A percentile compares a stretch with the other conserved stretches of the same genome.
These are phyloP conservation scores for Coranthus polyacanthus DNA, from an alignment of 2,797 vertebrate species.

Conservation along the genomic window DNA sequence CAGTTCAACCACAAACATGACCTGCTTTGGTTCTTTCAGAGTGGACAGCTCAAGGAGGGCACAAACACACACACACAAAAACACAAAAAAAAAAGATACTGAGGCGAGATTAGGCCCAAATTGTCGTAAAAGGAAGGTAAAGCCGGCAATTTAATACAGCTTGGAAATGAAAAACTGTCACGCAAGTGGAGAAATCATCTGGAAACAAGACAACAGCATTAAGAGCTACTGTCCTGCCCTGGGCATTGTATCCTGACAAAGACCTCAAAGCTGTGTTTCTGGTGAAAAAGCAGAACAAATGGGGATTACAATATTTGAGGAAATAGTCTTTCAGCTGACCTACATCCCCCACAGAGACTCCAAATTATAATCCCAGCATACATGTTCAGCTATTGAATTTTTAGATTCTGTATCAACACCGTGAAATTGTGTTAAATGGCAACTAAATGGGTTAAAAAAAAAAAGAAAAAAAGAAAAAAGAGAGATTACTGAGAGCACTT, in stretches of 20 bases:
- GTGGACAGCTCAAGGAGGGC: constrained; percentile 12
- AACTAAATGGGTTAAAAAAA: constrained; percentile 57
- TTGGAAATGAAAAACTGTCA: neutral
- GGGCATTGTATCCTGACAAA: constrained; percentile 64
- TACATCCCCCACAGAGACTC: constrained; percentile 75
- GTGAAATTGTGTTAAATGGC: constrained; percentile 73
- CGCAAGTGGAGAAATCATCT: constrained; percentile 19
- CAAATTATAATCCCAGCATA: constrained; percentile 75
- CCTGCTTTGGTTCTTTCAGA: constrained; percentile 31
- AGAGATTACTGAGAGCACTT: constrained; percentile 30
- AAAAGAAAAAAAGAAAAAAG: too few relatives aligned
- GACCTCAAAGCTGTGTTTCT: constrained; percentile 64
- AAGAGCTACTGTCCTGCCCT: constrained; percentile 46
- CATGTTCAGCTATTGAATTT: constrained; percentile 70
- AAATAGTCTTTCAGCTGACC: constrained; percentile 80
- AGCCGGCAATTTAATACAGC: neutral
- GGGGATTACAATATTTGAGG: constrained; percentile 81
- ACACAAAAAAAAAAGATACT: too few relatives aligned
- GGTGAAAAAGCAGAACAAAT: constrained; percentile 78
- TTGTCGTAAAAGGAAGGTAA: neutral
- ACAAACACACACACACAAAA: too few relatives aligned
- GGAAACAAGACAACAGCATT: constrained; percentile 37
- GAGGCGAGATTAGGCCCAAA: neutral
- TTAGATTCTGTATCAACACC: constrained; percentile 64
- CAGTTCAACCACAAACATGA: constrained; percentile 62